Evolutionary conservation across 1,140 invertebrate genomes (phyloP), one percentile per base, ranked within the genome.

Genomic region (Drosophila dunni): DNA sequence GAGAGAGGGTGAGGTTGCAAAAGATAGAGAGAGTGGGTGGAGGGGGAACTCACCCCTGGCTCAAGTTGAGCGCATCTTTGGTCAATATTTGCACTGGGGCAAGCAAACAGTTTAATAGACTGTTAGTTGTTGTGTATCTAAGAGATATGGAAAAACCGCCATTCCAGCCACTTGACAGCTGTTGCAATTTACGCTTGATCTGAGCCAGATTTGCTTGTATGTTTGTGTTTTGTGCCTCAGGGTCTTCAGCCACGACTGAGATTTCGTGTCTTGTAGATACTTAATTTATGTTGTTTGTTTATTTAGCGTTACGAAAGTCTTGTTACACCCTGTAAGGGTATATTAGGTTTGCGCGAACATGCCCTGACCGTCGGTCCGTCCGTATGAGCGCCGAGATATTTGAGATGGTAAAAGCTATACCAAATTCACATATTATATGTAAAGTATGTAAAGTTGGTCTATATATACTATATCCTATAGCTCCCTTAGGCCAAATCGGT

Each of bases 31-130:
- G 29, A 33, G 15, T 29, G 36, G 9, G 10, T 45, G 2, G 11
- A 46, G 36, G 2, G 46, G 20, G 20, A 62, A 73, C 38, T 56
- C 53, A 69, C 72, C 72, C 66, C 61, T 36, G 8, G 15, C 7
- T 42, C 51, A 38, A 54, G 34, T 33, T 38, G 33, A 54, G 53
- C 53, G 79, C 82, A 90, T 78, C 79, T 79, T 79, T 58, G 73
- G 79, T 82, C 86, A 90, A 90, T 90, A 90, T 88, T 88, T 88
- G 84, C 54, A 38, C 67, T 29, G 73, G 85, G 77, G 61, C 85
- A 83, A 86, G 86, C 80, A 90, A 86, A 90, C 86, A 90, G 58
- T 90, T 90, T 90, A 90, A 90, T 90, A 90, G 82, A 63, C 79
- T 78, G 74, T 81, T 86, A 90, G 78, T 88, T 73, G 56, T 57